A percentile compares a stretch with the other conserved stretches of the same genome.
These are phyloP conservation scores for Ostrea edulis DNA, from an alignment of 1,140 invertebrate genomes.

Conservation along the genomic window DNA sequence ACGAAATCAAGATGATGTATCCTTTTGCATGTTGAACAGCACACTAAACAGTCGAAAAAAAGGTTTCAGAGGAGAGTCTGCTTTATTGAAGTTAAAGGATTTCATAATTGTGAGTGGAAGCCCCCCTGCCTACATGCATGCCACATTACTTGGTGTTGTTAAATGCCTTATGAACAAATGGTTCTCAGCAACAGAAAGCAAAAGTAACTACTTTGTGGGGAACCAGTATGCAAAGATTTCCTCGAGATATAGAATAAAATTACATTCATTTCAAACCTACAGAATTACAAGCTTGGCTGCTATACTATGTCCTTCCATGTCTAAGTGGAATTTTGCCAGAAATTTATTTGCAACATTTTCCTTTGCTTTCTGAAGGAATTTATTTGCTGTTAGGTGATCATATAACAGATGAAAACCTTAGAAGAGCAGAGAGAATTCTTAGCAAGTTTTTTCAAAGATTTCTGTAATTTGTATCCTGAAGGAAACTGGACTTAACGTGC, in stretches of 20 bases:
- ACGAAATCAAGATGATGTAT: not conserved
- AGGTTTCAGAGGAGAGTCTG: conserved; percentile 40
- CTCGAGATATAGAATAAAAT: conserved; percentile 44
- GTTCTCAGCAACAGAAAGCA: not conserved
- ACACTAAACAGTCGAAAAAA: not conserved
- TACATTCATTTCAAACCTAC: conserved; percentile 43
- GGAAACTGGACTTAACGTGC: conserved; percentile 43
- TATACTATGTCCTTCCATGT: conserved; percentile 49
- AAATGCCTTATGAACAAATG: conserved; percentile 32
- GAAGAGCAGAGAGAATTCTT: conserved; percentile 29
- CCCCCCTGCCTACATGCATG: conserved; percentile 47
- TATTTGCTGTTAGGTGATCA: conserved; percentile 27
- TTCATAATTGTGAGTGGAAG: not conserved
- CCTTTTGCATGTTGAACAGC: conserved; percentile 12
- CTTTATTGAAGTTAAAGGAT: not conserved
- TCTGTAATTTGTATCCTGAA: conserved; percentile 16
- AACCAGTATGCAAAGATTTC: conserved; percentile 41
- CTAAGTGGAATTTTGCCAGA: conserved; percentile 37
- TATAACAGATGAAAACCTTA: conserved; percentile 3
- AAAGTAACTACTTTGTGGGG: conserved; percentile 36
- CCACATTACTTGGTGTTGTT: conserved; percentile 21
- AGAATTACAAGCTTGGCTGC: conserved; percentile 47
- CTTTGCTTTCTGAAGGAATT: conserved; percentile 33
- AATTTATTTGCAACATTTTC: conserved; percentile 40
- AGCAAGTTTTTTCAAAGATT: conserved; percentile 38